Percentiles rank a stretch among this genome's conserved stretches.
phyloP scores from a whole-genome alignment of 2,797 vertebrate genomes.

The Lates japonicus region DNA sequence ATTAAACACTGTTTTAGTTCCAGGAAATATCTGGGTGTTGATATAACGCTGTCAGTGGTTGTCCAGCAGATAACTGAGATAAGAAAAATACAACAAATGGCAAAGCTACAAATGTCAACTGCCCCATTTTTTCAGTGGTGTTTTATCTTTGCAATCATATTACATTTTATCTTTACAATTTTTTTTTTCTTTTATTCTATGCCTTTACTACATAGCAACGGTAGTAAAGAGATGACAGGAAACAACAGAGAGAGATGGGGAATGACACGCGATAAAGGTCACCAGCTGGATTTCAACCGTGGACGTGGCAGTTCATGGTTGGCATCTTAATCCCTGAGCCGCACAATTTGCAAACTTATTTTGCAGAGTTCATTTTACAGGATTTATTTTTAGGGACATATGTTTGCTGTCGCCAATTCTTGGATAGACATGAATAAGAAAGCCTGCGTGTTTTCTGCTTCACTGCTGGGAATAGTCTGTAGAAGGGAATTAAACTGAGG shows the following conservation, averaged over 20 bases:
- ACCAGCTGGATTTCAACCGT: neutral
- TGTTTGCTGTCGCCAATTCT: neutral
- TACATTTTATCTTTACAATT: too few species aligned
- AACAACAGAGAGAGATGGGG: neutral
- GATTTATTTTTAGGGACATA: neutral
- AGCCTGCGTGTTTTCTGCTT: neutral
- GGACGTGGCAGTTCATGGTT: too few species aligned
- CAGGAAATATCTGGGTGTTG: constrained; percentile 6
- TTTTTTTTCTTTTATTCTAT: neutral
- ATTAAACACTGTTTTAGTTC: neutral
- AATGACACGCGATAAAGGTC: too few species aligned
- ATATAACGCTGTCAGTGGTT: too few species aligned
- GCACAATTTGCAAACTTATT: neutral
- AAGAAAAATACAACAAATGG: neutral
- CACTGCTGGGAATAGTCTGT: neutral
- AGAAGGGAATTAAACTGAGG: neutral
- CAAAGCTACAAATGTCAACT: neutral
- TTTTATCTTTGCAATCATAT: neutral
- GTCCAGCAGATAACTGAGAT: neutral
- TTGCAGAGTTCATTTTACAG: neutral
- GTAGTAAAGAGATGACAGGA: neutral
- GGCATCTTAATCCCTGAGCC: neutral
- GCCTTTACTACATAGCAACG: neutral
- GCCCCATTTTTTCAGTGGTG: neutral
- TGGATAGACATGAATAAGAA: neutral